A percentile compares a stretch with the other conserved stretches of the same genome.
Conservation (phyloP, 2,888 invertebrate genomes). For the Hoplodrina blanda region DNA sequence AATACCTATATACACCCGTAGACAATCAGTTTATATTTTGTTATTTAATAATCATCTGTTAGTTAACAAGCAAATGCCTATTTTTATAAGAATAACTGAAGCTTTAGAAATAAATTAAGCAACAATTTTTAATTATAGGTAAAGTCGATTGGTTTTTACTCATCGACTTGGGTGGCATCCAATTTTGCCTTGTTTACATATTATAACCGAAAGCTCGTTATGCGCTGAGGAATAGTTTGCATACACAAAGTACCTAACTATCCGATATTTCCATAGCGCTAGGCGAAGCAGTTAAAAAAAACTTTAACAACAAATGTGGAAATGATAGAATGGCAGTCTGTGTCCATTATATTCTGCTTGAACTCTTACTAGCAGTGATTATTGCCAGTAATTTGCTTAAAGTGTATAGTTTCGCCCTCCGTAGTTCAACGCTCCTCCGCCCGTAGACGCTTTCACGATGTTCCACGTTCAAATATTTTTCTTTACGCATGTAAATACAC, state of each 20-base stretch:
- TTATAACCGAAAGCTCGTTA: conserved; percentile 63
- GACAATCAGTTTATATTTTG: conserved; percentile 22
- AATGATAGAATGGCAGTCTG: conserved; percentile 52
- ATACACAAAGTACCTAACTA: conserved; percentile 34
- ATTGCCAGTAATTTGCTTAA: conserved; percentile 59
- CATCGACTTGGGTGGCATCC: conserved; percentile 69
- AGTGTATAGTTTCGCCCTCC: conserved; percentile 14
- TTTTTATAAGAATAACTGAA: too few relatives aligned
- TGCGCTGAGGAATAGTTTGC: conserved; percentile 32
- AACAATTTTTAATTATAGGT: conserved; percentile 30
- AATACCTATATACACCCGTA: conserved; percentile 14
- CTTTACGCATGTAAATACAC: conserved; percentile 77
- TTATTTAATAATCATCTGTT: conserved; percentile 14
- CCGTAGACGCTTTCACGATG: conserved; percentile 67
- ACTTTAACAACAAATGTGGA: conserved; percentile 44
- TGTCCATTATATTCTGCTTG: conserved; percentile 55
- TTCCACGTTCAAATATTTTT: conserved; percentile 72
- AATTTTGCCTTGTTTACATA: conserved; percentile 63
- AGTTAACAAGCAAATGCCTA: too few relatives aligned
- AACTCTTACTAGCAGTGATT: conserved; percentile 55
- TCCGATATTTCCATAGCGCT: conserved; percentile 33
- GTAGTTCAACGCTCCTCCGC: conserved; percentile 66
- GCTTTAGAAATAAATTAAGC: neutral
- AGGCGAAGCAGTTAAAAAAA: conserved; percentile 33
- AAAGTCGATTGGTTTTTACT: conserved; percentile 10